A percentile compares a stretch with the other conserved stretches of the same genome.
Evolutionary conservation across 2,797 vertebrate species (phyloP).

Genomic region (Macroramphosus scolopax): DNA sequence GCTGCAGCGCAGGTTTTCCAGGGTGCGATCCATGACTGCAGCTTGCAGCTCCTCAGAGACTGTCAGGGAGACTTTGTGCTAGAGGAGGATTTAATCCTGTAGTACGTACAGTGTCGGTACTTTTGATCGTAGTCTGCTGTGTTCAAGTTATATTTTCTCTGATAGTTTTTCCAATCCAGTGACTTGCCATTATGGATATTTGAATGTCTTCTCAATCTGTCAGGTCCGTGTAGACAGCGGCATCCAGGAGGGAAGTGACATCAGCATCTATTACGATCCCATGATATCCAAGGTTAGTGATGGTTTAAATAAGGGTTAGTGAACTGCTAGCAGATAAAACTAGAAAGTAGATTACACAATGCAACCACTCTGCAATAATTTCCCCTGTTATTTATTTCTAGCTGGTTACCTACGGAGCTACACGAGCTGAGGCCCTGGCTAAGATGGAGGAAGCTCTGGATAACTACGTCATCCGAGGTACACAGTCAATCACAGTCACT

Average conservation of each 20-base stretch:
- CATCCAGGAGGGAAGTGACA: slow-evolving; percentile 96
- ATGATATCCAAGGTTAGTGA: slow-evolving; percentile 97
- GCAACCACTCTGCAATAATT: neutral
- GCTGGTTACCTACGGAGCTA: slow-evolving; percentile 87
- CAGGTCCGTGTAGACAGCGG: slow-evolving; percentile 97
- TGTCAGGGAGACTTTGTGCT: too few species aligned
- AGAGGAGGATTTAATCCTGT: too few species aligned
- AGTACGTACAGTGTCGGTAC: too few species aligned
- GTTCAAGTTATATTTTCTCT: too few species aligned
- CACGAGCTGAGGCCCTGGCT: slow-evolving; percentile 87
- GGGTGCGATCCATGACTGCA: too few species aligned
- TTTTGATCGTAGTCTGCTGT: too few species aligned
- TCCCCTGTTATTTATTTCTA: slow-evolving; percentile 22
- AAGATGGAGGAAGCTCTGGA: slow-evolving; percentile 89
- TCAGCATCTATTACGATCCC: slow-evolving; percentile 99
- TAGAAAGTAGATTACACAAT: neutral
- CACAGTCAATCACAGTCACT: neutral
- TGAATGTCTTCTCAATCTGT: neutral
- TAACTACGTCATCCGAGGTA: slow-evolving; percentile 93
- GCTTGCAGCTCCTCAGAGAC: too few species aligned
- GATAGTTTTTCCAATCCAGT: neutral
- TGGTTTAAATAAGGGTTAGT: neutral
- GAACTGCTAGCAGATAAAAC: neutral
- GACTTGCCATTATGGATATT: neutral
- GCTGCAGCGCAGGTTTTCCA: too few species aligned